Base-by-base conservation (phyloP, 2,888 invertebrate species). In the Rhagium mordax region DNA sequence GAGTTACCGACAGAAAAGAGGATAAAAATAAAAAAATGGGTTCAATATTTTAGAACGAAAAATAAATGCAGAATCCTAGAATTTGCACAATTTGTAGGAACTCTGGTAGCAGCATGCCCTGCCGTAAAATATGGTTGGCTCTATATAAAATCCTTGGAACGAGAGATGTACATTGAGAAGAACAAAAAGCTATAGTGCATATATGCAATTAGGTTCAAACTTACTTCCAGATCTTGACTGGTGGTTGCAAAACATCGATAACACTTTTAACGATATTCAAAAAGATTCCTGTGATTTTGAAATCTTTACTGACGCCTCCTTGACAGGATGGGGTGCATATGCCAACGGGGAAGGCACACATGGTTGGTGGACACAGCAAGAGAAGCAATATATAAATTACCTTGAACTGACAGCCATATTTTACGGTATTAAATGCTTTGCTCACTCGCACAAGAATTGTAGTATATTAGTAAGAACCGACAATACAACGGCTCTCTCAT, bases 241-340 rank as follows among this genome's bases (percentile, higher is more conserved):
- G 47, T 47, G 47, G 47, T n/a, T 47, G n/a, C n/a, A n/a, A 3
- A 10, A 47, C 47, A 47, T 47, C 4, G n/a, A 47, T 47, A 47
- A 47, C 13, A 8, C 8, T n/a, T 47, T 47, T 47, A 47, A 47
- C n/a, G 10, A 47, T n/a, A 47, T 5, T n/a, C 3, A 10, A 47
- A 47, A n/a, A 47, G 55, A 6, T 55, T 55, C 21, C 55, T 55
- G 3, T 55, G 18, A 55, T 8, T 7, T 55, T 13, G n/a, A 55
- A 24, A 24, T 24, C 3, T 24, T 24, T 24, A 24, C 24, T n/a
- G n/a, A n/a, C n/a, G n/a, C n/a, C n/a, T 81, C 75, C 3, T n/a
- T 74, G 16, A 73, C 74, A 21, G 76, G 80, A 4, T 81, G 80
- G 78, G 73, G 74, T 16, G 75, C 75, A 3, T 64, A 49, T 3